Evolutionary conservation across 2,113 vertebrate species (phyloP).

Genomic region (Chloropsis cyanopogon): DNA sequence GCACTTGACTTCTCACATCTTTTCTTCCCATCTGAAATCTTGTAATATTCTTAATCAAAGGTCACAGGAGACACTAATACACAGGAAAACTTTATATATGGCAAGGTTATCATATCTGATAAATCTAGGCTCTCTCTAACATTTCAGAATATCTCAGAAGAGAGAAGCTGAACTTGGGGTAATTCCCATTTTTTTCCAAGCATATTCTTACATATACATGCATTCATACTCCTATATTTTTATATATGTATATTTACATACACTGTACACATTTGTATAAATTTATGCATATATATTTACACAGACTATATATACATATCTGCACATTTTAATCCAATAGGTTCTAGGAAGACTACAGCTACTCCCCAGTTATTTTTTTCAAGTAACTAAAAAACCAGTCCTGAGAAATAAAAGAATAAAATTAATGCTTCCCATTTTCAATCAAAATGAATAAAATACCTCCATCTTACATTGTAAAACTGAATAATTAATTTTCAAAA

Average conservation of each 20-base stretch:
- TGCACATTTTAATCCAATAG: not conserved
- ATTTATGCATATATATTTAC: not conserved
- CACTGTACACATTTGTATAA: not conserved
- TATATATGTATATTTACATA: not conserved
- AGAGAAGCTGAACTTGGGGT: not conserved
- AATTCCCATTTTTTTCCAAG: not conserved
- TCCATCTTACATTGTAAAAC: not conserved
- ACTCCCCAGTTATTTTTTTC: not conserved
- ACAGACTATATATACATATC: not conserved
- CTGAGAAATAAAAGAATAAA: not conserved
- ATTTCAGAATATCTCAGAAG: not conserved
- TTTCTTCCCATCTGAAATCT: not conserved
- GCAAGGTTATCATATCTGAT: not conserved
- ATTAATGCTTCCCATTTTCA: not conserved
- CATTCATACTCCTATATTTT: not conserved
- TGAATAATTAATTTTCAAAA: conserved; percentile 20
- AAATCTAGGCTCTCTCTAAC: not conserved
- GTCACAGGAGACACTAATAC: not conserved
- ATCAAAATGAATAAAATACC: not conserved
- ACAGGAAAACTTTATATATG: not conserved
- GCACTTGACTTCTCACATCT: conserved; percentile 18
- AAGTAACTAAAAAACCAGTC: not conserved
- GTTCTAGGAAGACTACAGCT: not conserved
- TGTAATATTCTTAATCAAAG: conserved; percentile 16
- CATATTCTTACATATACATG: not conserved